These are phyloP conservation scores for Atherinomorus stipes DNA, from an alignment of 2,113 vertebrate genomes.

Conservation along the genomic window DNA sequence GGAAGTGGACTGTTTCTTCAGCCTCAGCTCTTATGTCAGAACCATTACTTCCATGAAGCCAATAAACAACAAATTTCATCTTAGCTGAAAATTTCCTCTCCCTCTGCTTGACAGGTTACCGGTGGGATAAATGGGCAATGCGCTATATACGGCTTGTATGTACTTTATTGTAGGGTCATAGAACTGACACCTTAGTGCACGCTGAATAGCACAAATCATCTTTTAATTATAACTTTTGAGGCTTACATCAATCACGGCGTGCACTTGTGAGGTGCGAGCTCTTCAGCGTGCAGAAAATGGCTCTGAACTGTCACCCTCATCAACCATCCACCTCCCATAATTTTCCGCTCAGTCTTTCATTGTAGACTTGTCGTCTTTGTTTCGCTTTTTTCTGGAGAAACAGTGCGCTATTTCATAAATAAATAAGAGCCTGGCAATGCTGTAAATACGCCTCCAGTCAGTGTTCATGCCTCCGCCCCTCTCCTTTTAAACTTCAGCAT, in stretches of 20 bases:
- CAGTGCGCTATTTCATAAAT: constrained; percentile 55
- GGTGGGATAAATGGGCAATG: constrained; percentile 49
- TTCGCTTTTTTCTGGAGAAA: background rate
- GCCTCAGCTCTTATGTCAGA: constrained; percentile 9
- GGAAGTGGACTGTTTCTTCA: constrained; percentile 11
- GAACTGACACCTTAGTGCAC: constrained; percentile 50
- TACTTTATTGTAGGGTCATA: constrained; percentile 37
- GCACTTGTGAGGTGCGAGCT: constrained; percentile 22
- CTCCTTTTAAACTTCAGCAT: constrained; percentile 66
- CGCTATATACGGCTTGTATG: constrained; percentile 31
- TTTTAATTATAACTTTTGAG: constrained; percentile 66
- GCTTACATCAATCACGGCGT: constrained; percentile 7
- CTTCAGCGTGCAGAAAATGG: constrained; percentile 34
- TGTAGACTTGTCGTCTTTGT: background rate
- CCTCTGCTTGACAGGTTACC: constrained; percentile 35
- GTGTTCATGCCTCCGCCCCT: constrained; percentile 13
- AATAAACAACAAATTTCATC: constrained; percentile 69
- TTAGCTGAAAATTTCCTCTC: constrained; percentile 44
- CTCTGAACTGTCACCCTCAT: constrained; percentile 24
- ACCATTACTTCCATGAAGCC: constrained; percentile 51
- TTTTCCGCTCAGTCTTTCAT: constrained; percentile 26
- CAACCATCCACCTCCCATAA: constrained; percentile 9
- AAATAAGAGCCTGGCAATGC: constrained; percentile 54
- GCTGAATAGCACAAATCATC: constrained; percentile 70
- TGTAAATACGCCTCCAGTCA: constrained; percentile 59